phyloP scores from a whole-genome alignment of 2,797 vertebrate species.

The Smutsia gigantea region DNA sequence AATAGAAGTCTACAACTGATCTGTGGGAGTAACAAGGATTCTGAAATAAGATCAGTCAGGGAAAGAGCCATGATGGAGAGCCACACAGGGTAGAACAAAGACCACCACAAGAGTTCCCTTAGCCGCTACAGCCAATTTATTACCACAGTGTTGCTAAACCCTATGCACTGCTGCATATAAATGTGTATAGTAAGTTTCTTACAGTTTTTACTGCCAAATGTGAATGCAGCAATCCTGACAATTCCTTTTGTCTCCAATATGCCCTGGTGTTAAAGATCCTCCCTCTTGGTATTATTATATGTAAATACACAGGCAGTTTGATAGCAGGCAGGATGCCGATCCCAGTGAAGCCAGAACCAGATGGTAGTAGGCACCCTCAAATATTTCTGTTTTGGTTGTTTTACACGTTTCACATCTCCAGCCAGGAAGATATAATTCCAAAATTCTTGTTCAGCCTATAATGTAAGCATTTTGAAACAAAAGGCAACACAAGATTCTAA shows the following conservation, averaged over 20 bases:
- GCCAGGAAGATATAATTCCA: background rate
- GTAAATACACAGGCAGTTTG: background rate
- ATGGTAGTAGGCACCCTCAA: background rate
- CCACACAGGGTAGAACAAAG: background rate
- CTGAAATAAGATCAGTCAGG: background rate
- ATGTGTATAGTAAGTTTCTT: background rate
- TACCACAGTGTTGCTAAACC: background rate
- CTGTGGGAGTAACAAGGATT: background rate
- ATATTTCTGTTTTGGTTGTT: background rate
- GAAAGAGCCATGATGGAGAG: background rate
- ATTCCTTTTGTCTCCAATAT: slow-evolving; percentile 18
- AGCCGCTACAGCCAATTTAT: background rate
- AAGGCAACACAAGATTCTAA: background rate
- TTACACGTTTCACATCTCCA: background rate
- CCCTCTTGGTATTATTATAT: background rate
- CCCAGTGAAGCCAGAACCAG: background rate
- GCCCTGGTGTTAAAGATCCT: background rate
- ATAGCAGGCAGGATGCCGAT: background rate
- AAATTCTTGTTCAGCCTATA: slow-evolving; percentile 12
- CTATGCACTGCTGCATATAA: background rate
- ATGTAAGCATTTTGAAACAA: background rate
- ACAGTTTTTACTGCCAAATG: slow-evolving; percentile 4
- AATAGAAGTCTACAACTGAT: background rate
- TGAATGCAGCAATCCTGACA: background rate
- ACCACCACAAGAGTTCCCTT: background rate